Conservation (phyloP, 2,888 invertebrate genomes). For the Agrochola lota region DNA sequence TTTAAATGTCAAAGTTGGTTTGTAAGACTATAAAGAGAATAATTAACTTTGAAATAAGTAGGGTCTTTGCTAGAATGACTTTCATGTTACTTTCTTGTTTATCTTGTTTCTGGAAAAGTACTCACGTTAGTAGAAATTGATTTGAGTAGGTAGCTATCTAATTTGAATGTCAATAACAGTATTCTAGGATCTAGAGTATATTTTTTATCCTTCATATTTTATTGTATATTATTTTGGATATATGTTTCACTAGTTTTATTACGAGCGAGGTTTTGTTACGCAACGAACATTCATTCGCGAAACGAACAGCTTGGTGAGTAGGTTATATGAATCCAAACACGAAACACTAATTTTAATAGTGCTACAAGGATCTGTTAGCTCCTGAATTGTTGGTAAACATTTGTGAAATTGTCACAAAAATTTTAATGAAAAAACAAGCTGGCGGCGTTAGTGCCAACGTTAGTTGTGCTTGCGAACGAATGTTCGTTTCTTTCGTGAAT, state of each 20-base stretch:
- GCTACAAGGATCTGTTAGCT: no score
- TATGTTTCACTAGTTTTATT: background rate
- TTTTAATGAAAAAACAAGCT: no score
- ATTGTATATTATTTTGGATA: background rate
- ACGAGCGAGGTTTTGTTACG: background rate
- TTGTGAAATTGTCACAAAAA: no score
- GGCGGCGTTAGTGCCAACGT: no score
- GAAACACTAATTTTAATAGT: background rate
- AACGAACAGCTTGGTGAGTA: background rate
- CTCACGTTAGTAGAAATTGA: conserved; percentile 33
- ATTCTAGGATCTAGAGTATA: background rate
- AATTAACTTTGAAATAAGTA: conserved; percentile 54
- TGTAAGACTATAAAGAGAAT: conserved; percentile 49
- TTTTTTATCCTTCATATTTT: background rate
- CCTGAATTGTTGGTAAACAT: no score
- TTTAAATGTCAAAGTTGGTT: conserved; percentile 57
- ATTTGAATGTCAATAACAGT: conserved; percentile 8
- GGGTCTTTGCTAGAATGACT: conserved; percentile 35
- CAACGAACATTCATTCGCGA: background rate
- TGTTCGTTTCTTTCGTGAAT: background rate
- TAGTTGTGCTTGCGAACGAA: background rate
- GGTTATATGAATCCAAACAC: background rate
- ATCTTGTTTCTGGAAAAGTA: conserved; percentile 11
- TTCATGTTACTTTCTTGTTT: conserved; percentile 29
- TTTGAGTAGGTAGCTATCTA: conserved; percentile 17